These are phyloP conservation scores for Dioctria rufipes DNA, from an alignment of 2,888 invertebrate species.

Conservation along the genomic window DNA sequence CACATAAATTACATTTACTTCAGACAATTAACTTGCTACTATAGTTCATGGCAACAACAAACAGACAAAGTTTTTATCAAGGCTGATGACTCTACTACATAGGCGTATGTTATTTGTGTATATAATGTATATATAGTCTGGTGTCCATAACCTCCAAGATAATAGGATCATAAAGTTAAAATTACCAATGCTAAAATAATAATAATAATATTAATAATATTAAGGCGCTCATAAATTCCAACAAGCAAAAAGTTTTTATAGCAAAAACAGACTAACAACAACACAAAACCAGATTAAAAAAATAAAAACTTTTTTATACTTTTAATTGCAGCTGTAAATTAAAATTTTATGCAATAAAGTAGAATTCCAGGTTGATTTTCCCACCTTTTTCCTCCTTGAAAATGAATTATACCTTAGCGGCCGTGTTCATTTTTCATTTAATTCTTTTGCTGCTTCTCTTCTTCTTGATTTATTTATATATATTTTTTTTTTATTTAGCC, in stretches of 20 bases:
- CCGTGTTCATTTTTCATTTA: constrained; percentile 30
- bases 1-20: constrained; percentile 27
- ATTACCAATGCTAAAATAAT: not conserved
- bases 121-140: too few species aligned
- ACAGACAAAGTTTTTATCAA: constrained; percentile 36
- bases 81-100: not conserved
- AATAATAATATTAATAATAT: not conserved
- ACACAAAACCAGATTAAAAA: not conserved
- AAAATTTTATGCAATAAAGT: constrained; percentile 49
- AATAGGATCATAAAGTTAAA: constrained; percentile 28
- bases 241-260: constrained; percentile 16
- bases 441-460: constrained; percentile 5
- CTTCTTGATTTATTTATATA: too few species aligned
- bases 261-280: not conserved
- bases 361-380: constrained; percentile 17
- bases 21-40: not conserved
- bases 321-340: constrained; percentile 49
- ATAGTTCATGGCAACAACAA: constrained; percentile 17
- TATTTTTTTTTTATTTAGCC: too few species aligned
- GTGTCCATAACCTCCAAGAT: constrained; percentile 13
- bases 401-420: constrained; percentile 21
- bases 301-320: constrained; percentile 27
- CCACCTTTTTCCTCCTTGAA: not conserved
- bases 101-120: too few species aligned
- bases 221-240: constrained; percentile 9